phyloP scores from a whole-genome alignment of 1,140 invertebrate species.

The Sipha flava region DNA sequence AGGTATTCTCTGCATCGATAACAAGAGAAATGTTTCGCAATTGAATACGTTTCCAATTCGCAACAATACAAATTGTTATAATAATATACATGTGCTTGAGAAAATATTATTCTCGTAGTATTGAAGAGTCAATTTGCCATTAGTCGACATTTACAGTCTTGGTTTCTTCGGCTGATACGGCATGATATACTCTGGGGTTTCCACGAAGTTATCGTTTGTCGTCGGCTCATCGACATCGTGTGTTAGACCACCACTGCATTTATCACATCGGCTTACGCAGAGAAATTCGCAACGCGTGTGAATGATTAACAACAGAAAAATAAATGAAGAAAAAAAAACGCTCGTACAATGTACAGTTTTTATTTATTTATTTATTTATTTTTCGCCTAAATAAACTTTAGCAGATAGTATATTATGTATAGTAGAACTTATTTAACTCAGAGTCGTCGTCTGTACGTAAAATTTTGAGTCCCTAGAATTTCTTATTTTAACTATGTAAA shows the following conservation, averaged over 20 bases:
- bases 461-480: too few relatives aligned
- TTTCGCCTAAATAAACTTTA: too few relatives aligned
- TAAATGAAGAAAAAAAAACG: too few relatives aligned
- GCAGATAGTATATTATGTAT: too few relatives aligned
- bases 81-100: not conserved
- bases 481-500: too few relatives aligned
- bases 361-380: too few relatives aligned
- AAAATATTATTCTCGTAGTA: not conserved
- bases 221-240: not conserved
- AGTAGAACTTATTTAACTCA: too few relatives aligned
- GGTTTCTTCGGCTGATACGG: too few relatives aligned
- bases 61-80: not conserved
- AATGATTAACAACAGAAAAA: not conserved
- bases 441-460: too few relatives aligned
- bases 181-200: too few relatives aligned
- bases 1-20: not conserved
- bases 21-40: not conserved
- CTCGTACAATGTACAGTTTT: too few relatives aligned
- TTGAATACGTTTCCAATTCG: constrained; percentile 6
- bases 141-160: too few relatives aligned
- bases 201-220: not conserved
- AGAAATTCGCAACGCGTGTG: not conserved
- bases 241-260: not conserved
- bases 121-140: not conserved
- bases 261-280: not conserved